Percentiles rank a stretch among this genome's conserved stretches.
Evolutionary conservation across 2,888 invertebrate genomes (phyloP).

Genomic region (Leptinotarsa tumamoca): DNA sequence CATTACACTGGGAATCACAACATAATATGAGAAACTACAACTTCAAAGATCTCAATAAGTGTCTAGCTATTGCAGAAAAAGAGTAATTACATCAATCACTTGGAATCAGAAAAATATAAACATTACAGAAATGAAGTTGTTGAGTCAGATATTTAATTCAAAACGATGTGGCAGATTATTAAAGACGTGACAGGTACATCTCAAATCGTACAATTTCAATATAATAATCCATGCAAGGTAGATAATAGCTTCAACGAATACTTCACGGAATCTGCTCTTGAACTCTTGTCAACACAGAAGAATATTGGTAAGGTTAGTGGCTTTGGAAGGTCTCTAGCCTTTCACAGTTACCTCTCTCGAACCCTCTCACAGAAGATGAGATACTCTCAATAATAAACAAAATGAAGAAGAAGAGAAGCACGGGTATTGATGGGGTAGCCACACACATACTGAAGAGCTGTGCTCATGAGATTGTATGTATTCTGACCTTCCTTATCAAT

Average conservation of each 20-base stretch:
- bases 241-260: conserved; percentile 15
- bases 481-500: no score
- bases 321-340: no score
- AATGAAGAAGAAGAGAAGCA: no score
- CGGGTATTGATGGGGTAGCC: no score
- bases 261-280: background rate
- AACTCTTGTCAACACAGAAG: no score
- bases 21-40: background rate
- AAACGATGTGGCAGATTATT: conserved; percentile 23
- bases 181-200: conserved; percentile 10
- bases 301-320: no score
- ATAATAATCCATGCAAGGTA: background rate
- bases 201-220: conserved; percentile 11
- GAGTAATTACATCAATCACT: background rate
- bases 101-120: background rate
- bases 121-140: conserved; percentile 3
- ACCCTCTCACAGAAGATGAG: no score
- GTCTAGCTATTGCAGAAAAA: conserved; percentile 9
- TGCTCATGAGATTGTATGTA: no score
- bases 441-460: no score
- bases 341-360: no score
- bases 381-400: no score
- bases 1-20: background rate
- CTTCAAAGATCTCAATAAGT: background rate
- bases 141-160: conserved; percentile 7